Evolutionary conservation across 2,888 invertebrate genomes (phyloP).

Genomic region (Tricholauxania praeusta): DNA sequence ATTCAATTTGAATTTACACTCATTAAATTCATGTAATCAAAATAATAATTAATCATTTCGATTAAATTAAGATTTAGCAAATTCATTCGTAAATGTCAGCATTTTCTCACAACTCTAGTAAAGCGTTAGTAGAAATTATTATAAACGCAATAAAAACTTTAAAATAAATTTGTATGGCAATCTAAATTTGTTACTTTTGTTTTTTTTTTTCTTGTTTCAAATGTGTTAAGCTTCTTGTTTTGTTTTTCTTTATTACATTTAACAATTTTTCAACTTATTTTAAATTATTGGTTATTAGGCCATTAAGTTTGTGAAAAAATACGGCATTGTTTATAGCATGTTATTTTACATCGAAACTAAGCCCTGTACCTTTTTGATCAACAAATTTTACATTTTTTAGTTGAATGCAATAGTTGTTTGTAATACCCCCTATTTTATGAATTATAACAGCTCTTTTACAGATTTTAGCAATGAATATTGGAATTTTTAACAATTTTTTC

Average conservation of each 20-base stretch:
- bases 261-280: background rate
- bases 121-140: too few species aligned
- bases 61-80: background rate
- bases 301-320: constrained; percentile 10
- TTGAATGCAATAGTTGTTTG: background rate
- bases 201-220: constrained; percentile 35
- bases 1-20: too few species aligned
- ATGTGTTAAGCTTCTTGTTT: constrained; percentile 12
- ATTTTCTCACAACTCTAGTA: background rate
- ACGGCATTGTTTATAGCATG: background rate
- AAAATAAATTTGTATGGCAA: constrained; percentile 14
- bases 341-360: constrained; percentile 8
- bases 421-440: constrained; percentile 6
- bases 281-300: constrained; percentile 1
- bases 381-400: background rate
- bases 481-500: constrained; percentile 24
- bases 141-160: background rate
- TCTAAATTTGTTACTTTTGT: constrained; percentile 33
- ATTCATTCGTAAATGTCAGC: background rate
- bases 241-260: constrained; percentile 22
- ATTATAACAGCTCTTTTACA: constrained; percentile 29
- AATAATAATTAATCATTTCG: too few species aligned
- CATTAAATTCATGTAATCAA: too few species aligned
- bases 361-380: background rate
- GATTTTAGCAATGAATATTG: constrained; percentile 32